phyloP scores from a whole-genome alignment of 2,797 vertebrate species.

The Coreius guichenoti region DNA sequence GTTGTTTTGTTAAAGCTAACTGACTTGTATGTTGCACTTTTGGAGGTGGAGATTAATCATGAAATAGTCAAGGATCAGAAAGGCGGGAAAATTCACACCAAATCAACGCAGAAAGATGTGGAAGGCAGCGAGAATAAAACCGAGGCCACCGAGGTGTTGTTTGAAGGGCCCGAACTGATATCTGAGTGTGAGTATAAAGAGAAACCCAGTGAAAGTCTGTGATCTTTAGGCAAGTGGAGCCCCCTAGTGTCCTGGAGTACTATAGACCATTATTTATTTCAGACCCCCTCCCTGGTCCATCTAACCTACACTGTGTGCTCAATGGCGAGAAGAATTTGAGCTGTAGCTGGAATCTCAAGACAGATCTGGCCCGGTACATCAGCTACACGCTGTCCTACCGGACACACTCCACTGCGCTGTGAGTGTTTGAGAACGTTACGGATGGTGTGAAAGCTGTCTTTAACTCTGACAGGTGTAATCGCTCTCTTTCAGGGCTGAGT shows the following conservation, averaged over 20 bases:
- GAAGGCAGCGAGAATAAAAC: not conserved
- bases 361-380: slow-evolving; percentile 48
- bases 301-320: slow-evolving; percentile 52
- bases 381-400: slow-evolving; percentile 54
- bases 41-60: not conserved
- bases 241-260: slow-evolving; percentile 66
- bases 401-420: slow-evolving; percentile 24
- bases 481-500: slow-evolving; percentile 38
- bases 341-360: slow-evolving; percentile 58
- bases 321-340: slow-evolving; percentile 21
- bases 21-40: not conserved
- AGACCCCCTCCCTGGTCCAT: slow-evolving; percentile 52
- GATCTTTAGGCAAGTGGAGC: slow-evolving; percentile 65
- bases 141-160: not conserved
- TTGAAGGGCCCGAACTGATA: slow-evolving; percentile 16
- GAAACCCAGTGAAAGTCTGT: slow-evolving; percentile 31
- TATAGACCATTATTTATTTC: slow-evolving; percentile 25
- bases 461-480: not conserved
- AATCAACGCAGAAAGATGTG: not conserved
- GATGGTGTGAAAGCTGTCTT: not conserved
- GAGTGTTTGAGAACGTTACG: slow-evolving; percentile 30
- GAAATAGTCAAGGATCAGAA: not conserved
- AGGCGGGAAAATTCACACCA: not conserved
- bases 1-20: not conserved
- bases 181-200: slow-evolving; percentile 40